Base-by-base conservation (phyloP, 2,113 vertebrate species). In the Pholis gunnellus region DNA sequence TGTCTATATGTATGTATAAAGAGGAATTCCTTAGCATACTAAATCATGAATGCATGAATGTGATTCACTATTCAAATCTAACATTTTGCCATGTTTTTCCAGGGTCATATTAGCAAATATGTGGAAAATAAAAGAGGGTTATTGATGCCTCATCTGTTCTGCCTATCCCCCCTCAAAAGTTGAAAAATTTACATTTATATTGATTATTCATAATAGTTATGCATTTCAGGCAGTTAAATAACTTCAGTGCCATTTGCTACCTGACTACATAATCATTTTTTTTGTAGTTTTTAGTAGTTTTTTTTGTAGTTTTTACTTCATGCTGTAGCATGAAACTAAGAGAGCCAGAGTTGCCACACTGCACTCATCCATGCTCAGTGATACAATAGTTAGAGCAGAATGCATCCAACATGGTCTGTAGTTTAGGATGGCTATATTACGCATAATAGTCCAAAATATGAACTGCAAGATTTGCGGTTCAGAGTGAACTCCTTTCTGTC, bases 401-500 rank as follows among this genome's bases (percentile, higher is more conserved):
- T 65, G 15, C 48, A 25, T 67, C 72, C 52, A 54, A 34, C n/a
- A n/a, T 17, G 34, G 25, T 66, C 34, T 54, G 8, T 20, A 54
- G 2, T 29, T 29, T n/a, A 31, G 42, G 22, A 78, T 38, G 11
- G 17, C 3, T 46, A 57, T 15, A 71, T 74, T 40, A 22, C 3
- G 5, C 27, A 48, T 38, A 63, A 52, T 59, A 71, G 36, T 76
- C 18, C 27, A 72, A 74, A 85, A 54, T 40, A 60, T 29, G 18
- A 3, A 78, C 22, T 22, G 22, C n/a, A 56, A 86, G 48, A 84
- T 60, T 79, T 63, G 40, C 57, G 6, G 67, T 64, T 72, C 31
- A 57, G 36, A 22, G 75, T 71, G 48, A 88, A 66, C 42, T 84
- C 25, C 73, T 84, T 78, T 44, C 90, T 88, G 88, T 87, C 92